These are phyloP conservation scores for Myrmophylax atrothorax DNA, from an alignment of 2,113 vertebrate species.

Conservation along the genomic window DNA sequence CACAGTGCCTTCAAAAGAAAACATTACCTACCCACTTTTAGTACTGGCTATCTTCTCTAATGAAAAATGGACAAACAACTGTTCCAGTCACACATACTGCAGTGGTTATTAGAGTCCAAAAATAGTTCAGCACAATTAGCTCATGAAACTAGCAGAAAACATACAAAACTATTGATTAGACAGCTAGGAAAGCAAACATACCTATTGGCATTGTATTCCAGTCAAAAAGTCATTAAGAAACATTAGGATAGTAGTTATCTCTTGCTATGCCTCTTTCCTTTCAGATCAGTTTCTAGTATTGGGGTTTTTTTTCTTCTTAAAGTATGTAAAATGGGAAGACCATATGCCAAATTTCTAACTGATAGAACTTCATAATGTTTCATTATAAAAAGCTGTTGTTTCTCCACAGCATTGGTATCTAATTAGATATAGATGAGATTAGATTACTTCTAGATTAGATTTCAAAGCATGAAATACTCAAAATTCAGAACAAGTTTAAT, in stretches of 20 bases:
- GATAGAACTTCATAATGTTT: not conserved
- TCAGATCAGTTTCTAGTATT: not conserved
- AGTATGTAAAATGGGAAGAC: not conserved
- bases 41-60: not conserved
- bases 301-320: not conserved
- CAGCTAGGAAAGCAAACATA: not conserved
- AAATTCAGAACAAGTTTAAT: not conserved
- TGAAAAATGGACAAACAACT: not conserved
- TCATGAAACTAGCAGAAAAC: not conserved
- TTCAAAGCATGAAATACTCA: not conserved
- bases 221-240: conserved; percentile 5
- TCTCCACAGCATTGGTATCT: not conserved
- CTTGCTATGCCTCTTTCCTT: not conserved
- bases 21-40: not conserved
- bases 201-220: not conserved
- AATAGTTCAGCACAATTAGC: not conserved
- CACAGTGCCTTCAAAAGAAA: not conserved
- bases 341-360: not conserved
- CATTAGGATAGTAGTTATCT: not conserved
- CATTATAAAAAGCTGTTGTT: not conserved
- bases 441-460: not conserved
- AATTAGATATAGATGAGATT: not conserved
- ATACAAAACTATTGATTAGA: not conserved
- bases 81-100: not conserved
- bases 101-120: not conserved